These are phyloP conservation scores for Onychorhynchus coronatus DNA, from an alignment of 2,113 vertebrate species.

Conservation along the genomic window DNA sequence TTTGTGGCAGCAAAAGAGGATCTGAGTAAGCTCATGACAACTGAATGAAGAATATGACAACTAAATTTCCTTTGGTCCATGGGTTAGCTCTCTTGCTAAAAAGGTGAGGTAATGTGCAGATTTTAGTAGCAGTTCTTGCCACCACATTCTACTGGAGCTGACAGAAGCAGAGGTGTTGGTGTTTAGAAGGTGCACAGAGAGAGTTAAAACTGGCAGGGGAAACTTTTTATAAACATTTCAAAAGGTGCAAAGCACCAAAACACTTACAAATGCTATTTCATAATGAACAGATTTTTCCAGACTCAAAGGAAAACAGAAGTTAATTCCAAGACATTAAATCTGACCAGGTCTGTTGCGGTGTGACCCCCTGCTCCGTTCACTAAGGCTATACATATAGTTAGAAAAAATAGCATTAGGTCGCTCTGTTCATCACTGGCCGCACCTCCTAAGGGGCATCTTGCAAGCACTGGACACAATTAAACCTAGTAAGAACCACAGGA, in stretches of 20 bases:
- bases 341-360: not conserved
- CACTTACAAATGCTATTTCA: not conserved
- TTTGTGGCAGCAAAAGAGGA: not conserved
- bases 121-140: not conserved
- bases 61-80: not conserved
- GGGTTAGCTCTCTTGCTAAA: not conserved
- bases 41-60: not conserved
- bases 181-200: not conserved
- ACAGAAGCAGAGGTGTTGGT: not conserved
- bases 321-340: not conserved
- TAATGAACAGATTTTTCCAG: not conserved
- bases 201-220: not conserved
- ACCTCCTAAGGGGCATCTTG: not conserved
- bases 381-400: not conserved
- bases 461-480: not conserved
- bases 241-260: not conserved
- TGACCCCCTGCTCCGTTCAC: not conserved
- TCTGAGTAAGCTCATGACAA: not conserved
- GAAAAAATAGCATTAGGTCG: not conserved
- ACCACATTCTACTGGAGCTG: not conserved
- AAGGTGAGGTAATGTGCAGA: not conserved
- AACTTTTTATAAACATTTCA: not conserved
- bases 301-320: not conserved
- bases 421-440: not conserved
- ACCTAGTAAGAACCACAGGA: not conserved